Percentiles rank a stretch among this genome's conserved stretches.
Conservation (phyloP, 1,140 invertebrate genomes). For the Geopemphigus sp. region DNA sequence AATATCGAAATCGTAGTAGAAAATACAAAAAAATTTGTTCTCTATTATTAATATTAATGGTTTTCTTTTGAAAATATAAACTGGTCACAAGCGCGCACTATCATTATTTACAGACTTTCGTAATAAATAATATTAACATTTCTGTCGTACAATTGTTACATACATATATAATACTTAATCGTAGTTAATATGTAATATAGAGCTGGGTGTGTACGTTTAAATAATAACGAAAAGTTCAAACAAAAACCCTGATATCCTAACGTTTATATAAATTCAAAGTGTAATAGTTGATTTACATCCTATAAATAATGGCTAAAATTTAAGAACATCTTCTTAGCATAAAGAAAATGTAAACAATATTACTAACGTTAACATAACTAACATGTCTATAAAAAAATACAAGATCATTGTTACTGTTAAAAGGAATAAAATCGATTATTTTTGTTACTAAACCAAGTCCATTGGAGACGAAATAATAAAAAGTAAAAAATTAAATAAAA, state of each 20-base stretch:
- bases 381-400: conserved; percentile 27
- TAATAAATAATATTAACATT: background rate
- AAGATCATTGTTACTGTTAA: conserved; percentile 25
- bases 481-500: background rate
- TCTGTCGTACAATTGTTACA: background rate
- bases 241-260: background rate
- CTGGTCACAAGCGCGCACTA: background rate
- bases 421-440: conserved; percentile 2
- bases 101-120: background rate
- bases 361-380: conserved; percentile 10
- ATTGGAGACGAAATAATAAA: conserved; percentile 10
- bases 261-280: background rate
- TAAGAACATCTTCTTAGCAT: conserved; percentile 28
- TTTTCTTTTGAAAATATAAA: conserved; percentile 19
- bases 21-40: conserved; percentile 45
- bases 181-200: conserved; percentile 1
- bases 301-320: conserved; percentile 19
- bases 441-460: conserved; percentile 6
- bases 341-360: conserved; percentile 7
- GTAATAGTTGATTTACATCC: conserved; percentile 26
- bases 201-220: background rate
- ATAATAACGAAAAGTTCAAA: background rate
- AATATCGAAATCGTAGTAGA: conserved; percentile 30
- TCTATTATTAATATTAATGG: conserved; percentile 33
- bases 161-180: conserved; percentile 33